Evolutionary conservation across 2,888 invertebrate species (phyloP).

Genomic region (Atethmia centrago): DNA sequence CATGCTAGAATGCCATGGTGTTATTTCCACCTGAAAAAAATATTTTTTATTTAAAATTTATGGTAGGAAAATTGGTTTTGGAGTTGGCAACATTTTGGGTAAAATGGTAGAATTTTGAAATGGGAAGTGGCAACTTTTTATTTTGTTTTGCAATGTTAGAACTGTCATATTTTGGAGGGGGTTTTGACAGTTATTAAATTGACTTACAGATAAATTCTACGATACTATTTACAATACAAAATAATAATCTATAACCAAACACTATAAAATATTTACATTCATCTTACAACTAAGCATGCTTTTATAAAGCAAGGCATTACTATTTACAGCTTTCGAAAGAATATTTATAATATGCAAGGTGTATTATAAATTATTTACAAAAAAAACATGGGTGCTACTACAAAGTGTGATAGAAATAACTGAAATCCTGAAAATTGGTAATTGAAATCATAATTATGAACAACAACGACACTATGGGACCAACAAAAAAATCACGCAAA

Average conservation of each 20-base stretch:
- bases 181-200: slow-evolving; percentile 24
- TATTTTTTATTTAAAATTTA: background rate
- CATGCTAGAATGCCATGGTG: slow-evolving; percentile 98
- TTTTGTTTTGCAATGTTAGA: background rate
- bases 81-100: slow-evolving; percentile 18
- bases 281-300: slow-evolving; percentile 44
- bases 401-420: background rate
- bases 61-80: background rate
- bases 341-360: slow-evolving; percentile 3
- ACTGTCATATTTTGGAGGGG: slow-evolving; percentile 42
- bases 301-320: slow-evolving; percentile 30
- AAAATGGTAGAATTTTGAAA: slow-evolving; percentile 16
- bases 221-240: slow-evolving; percentile 10
- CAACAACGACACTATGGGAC: too few relatives aligned
- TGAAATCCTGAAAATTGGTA: background rate
- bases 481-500: too few relatives aligned
- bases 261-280: slow-evolving; percentile 32
- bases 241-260: background rate
- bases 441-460: background rate
- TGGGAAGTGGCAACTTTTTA: slow-evolving; percentile 2
- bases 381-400: background rate
- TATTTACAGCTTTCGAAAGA: slow-evolving; percentile 36
- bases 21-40: slow-evolving; percentile 95
- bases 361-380: background rate
- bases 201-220: background rate